Percentiles rank a stretch among this genome's conserved stretches.
Conservation (phyloP, 1,140 invertebrate species). For the Mesaphorura yosii region DNA sequence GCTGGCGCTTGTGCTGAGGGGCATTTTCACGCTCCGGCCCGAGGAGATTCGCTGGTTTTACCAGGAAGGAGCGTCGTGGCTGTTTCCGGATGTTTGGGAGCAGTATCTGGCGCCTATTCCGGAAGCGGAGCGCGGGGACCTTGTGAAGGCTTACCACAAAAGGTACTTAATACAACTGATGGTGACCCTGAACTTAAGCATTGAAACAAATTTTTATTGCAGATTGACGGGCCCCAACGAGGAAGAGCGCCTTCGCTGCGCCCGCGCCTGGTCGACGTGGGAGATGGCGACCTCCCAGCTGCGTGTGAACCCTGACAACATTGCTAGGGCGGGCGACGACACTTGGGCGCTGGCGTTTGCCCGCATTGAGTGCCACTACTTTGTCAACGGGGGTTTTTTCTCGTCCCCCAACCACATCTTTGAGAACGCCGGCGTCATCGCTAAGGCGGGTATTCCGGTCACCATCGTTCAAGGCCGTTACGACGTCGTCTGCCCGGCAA, state of each 20-base stretch:
- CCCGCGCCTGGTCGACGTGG: slow-evolving; percentile 36
- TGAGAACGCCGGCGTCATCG: slow-evolving; percentile 4
- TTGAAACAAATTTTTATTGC: too few relatives aligned
- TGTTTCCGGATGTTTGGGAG: slow-evolving; percentile 38
- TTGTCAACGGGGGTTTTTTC: slow-evolving; percentile 6
- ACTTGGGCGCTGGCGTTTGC: slow-evolving; percentile 36
- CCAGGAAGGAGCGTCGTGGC: slow-evolving; percentile 35
- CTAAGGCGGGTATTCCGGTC: slow-evolving; percentile 5
- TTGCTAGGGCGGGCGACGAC: slow-evolving; percentile 22
- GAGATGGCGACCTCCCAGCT: slow-evolving; percentile 36
- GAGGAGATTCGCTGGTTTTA: slow-evolving; percentile 38
- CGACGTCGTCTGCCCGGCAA: slow-evolving; percentile 9
- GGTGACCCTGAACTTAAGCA: too few relatives aligned
- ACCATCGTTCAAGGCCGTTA: slow-evolving; percentile 10
- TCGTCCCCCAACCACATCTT: not conserved
- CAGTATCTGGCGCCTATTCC: slow-evolving; percentile 36
- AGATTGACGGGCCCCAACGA: slow-evolving; percentile 34
- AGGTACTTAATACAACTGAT: too few relatives aligned
- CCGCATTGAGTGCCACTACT: slow-evolving; percentile 35
- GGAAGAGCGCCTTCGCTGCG: slow-evolving; percentile 30
- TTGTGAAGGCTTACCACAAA: slow-evolving; percentile 36
- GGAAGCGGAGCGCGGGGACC: slow-evolving; percentile 32
- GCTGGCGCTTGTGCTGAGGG: slow-evolving; percentile 35
- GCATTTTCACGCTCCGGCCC: slow-evolving; percentile 36
- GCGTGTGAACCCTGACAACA: slow-evolving; percentile 31